Base-by-base conservation (phyloP, 2,888 invertebrate genomes). In the Agrenia bidenticulata region DNA sequence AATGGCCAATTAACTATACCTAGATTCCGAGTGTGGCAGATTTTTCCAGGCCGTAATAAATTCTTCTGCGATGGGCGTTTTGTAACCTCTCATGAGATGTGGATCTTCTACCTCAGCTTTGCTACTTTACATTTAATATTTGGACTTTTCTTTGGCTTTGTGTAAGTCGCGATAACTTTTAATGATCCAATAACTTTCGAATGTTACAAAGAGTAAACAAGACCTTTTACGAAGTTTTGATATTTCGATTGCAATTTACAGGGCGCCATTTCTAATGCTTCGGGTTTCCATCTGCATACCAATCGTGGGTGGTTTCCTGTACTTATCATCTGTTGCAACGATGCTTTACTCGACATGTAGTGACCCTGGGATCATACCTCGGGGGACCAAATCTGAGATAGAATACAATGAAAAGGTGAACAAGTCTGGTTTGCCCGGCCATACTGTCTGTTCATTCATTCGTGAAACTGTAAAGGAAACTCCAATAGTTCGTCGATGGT, bases 351-450 rank as follows among this genome's bases (percentile, higher is more conserved):
- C 32, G 2, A 17, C 56, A 5, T 49, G 11, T 17, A 63, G 39
- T 17, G 63, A 63, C 49, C 63, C 63, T 27, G 63, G 63, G 32
- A 63, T 63, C 19, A 27, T 63, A n/a, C 63, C 63, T 15, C 24
- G 63, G 21, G 42, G 54, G 1, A 26, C 32, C 5, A 19, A 32
- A 15, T 5, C 45, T 15, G 63, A 63, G 27, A 54, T 61, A 2
- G 42, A 54, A 17, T 11, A 21, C n/a, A 13, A n/a, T n/a, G 21
- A 17, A 19, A 49, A 7, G 2, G 45, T 59, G 5, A 39, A 15
- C 17, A 4, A 39, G 2, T 5, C 45, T 15, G 45, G 45, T 15
- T 9, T 15, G 7, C 13, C 4, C 2, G 45, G 45, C 5, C 19
- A 45, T 4, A 17, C 45, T 5, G 32, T 32, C 32, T 7, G 32